Conservation (phyloP, 2,797 vertebrate genomes). For the Darevskia mixta region DNA sequence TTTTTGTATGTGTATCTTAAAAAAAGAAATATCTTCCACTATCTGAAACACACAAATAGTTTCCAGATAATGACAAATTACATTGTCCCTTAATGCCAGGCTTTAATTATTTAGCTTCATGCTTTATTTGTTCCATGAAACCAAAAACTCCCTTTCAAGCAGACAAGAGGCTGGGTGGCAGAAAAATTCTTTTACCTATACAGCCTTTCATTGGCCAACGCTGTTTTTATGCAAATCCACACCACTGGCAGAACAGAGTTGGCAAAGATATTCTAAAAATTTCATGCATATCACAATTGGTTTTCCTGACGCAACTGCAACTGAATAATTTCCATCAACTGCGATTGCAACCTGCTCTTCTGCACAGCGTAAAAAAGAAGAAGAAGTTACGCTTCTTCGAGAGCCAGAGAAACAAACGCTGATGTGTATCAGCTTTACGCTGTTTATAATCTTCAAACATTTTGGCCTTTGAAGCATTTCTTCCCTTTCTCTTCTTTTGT, state of each 20-base stretch:
- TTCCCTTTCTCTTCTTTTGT: neutral
- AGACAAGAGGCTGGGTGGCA: neutral
- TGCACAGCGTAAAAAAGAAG: slow-evolving; percentile 13
- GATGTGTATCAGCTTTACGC: neutral
- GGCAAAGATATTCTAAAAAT: slow-evolving; percentile 51
- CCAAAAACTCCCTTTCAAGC: slow-evolving; percentile 46
- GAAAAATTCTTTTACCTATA: slow-evolving; percentile 27
- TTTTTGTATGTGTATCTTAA: neutral
- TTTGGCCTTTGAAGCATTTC: slow-evolving; percentile 7
- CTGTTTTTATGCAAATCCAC: slow-evolving; percentile 58
- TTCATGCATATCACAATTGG: slow-evolving; percentile 44
- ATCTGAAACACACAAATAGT: neutral
- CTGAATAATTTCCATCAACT: slow-evolving; percentile 25
- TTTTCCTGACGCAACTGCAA: slow-evolving; percentile 42
- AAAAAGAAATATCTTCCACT: slow-evolving; percentile 37
- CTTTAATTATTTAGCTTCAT: slow-evolving; percentile 66
- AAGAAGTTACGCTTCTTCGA: slow-evolving; percentile 6
- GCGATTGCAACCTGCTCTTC: slow-evolving; percentile 15
- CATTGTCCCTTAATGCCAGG: slow-evolving; percentile 27
- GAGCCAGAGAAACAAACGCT: neutral
- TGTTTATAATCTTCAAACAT: slow-evolving; percentile 25
- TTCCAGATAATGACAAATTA: neutral
- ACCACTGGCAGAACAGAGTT: slow-evolving; percentile 1
- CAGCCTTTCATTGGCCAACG: slow-evolving; percentile 34
- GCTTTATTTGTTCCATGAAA: slow-evolving; percentile 62